These are phyloP conservation scores for Musca vetustissima DNA, from an alignment of 1,140 invertebrate genomes.

Conservation along the genomic window DNA sequence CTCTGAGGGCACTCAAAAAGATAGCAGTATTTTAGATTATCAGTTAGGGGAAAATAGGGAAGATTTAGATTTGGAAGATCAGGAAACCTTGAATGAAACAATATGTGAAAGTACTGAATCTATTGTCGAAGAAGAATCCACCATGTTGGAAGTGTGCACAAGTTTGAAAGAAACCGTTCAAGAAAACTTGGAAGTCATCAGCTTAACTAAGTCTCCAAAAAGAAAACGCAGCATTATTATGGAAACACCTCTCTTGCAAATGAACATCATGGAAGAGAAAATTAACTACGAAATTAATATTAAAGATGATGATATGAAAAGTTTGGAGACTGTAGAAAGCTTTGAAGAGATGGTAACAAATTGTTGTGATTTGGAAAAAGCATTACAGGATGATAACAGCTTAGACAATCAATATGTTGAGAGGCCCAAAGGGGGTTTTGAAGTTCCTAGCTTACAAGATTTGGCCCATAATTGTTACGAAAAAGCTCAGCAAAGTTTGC, in stretches of 20 bases:
- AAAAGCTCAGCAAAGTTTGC: not conserved
- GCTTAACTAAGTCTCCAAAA: not conserved
- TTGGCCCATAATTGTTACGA: not conserved
- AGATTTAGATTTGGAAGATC: not conserved
- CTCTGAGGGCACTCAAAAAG: not conserved
- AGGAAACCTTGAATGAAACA: not conserved
- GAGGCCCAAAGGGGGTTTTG: not conserved
- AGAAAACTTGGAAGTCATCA: not conserved
- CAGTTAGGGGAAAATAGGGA: not conserved
- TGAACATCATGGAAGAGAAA: constrained; percentile 47
- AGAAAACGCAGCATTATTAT: constrained; percentile 41
- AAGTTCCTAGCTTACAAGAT: not conserved
- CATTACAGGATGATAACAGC: not conserved
- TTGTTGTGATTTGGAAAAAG: not conserved
- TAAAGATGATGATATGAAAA: constrained; percentile 9
- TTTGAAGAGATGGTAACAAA: not conserved
- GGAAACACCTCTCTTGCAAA: constrained; percentile 46
- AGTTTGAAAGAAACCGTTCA: constrained; percentile 10
- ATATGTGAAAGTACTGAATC: not conserved
- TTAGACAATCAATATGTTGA: too few relatives aligned
- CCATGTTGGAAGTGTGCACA: not conserved
- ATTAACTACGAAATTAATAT: constrained; percentile 42
- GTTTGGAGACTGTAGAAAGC: not conserved
- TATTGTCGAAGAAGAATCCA: constrained; percentile 5
- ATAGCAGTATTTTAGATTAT: not conserved